Percentiles rank a stretch among this genome's conserved stretches.
phyloP scores from a whole-genome alignment of 2,888 invertebrate species.

The Chrysina gloriosa region DNA sequence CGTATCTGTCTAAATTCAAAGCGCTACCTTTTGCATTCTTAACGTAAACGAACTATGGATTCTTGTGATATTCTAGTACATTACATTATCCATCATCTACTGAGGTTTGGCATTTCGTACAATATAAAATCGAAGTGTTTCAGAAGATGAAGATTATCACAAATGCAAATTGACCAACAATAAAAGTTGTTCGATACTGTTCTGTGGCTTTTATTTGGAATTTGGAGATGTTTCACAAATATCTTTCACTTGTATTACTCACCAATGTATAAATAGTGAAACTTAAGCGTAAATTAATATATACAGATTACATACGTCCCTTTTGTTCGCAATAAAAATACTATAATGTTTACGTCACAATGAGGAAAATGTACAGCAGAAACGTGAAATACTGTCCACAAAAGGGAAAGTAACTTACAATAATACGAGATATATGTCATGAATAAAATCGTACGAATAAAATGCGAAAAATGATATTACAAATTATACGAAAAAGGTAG shows the following conservation, averaged over 20 bases:
- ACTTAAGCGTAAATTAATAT: background rate
- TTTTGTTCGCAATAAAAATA: background rate
- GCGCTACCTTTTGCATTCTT: too few species aligned
- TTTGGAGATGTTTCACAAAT: background rate
- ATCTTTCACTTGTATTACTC: background rate
- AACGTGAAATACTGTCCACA: slow-evolving; percentile 12
- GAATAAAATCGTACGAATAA: slow-evolving; percentile 4
- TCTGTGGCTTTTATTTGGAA: background rate
- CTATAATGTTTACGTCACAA: background rate
- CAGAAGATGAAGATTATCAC: slow-evolving; percentile 9
- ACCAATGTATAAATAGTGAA: background rate
- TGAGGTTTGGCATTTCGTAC: background rate
- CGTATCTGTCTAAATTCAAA: too few species aligned
- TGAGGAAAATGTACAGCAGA: slow-evolving; percentile 1
- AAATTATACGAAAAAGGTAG: too few species aligned
- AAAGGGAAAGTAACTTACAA: background rate
- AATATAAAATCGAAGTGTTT: slow-evolving; percentile 1
- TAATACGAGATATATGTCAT: background rate
- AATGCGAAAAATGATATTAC: background rate
- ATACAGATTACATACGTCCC: background rate
- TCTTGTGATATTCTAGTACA: too few species aligned
- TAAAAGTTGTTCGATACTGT: background rate
- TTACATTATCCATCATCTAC: background rate
- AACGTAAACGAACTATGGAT: too few species aligned
- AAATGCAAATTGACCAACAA: background rate